Evolutionary conservation across 1,140 invertebrate species (phyloP).

Genomic region (Streblospio benedicti): DNA sequence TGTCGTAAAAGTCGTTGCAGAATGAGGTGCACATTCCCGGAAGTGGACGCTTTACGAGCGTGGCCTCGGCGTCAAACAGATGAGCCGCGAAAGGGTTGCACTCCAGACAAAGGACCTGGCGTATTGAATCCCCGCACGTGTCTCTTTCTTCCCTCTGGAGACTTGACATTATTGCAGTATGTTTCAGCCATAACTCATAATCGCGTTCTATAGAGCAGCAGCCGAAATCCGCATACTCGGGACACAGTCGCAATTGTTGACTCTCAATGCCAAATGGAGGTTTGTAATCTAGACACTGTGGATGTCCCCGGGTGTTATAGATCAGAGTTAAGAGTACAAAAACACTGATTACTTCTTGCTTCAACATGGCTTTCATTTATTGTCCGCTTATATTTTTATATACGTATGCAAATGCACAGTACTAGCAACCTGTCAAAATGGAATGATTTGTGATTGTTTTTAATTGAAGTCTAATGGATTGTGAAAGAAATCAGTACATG

Average conservation of each 20-base stretch:
- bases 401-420: no score
- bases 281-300: conserved; percentile 39
- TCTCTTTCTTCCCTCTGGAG: neutral
- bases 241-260: conserved; percentile 28
- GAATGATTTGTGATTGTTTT: no score
- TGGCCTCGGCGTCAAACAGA: conserved; percentile 22
- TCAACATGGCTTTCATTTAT: no score
- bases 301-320: conserved; percentile 26
- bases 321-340: no score
- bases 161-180: neutral
- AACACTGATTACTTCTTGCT: no score
- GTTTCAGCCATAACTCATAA: conserved; percentile 6
- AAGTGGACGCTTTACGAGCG: neutral
- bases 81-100: conserved; percentile 41
- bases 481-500: no score
- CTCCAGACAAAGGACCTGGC: conserved; percentile 31
- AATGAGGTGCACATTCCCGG: conserved; percentile 28
- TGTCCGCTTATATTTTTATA: no score
- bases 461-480: no score
- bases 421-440: no score
- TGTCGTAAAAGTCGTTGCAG: conserved; percentile 26
- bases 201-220: conserved; percentile 32
- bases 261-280: conserved; percentile 33
- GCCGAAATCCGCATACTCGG: conserved; percentile 32
- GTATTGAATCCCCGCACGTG: conserved; percentile 22